Conservation (phyloP, 2,888 invertebrate species). For the Dermolepida albohirtum region DNA sequence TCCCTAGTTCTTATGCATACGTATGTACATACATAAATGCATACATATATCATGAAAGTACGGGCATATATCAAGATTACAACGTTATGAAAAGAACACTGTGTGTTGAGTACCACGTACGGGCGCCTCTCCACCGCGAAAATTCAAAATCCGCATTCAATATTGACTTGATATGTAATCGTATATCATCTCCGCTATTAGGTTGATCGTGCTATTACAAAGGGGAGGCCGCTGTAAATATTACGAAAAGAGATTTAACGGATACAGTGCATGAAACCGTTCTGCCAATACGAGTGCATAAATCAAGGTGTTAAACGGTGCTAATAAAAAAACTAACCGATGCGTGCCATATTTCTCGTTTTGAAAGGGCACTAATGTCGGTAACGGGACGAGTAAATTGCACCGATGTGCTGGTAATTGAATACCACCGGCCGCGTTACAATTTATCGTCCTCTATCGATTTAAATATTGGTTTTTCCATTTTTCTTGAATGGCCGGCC, state of each 20-base stretch:
- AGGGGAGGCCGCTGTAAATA: neutral
- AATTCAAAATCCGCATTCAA: slow-evolving; percentile 52
- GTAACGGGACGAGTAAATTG: slow-evolving; percentile 42
- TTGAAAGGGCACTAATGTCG: slow-evolving; percentile 45
- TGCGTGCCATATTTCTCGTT: slow-evolving; percentile 54
- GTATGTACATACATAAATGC: no score
- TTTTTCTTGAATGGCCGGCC: no score
- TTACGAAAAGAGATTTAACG: slow-evolving; percentile 6
- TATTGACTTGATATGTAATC: slow-evolving; percentile 54
- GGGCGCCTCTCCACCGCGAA: no score
- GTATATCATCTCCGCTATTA: slow-evolving; percentile 53
- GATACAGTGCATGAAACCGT: slow-evolving; percentile 51
- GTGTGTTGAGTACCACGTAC: no score
- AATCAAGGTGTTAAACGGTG: slow-evolving; percentile 61
- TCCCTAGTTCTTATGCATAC: no score
- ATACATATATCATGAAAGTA: no score
- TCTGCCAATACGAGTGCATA: slow-evolving; percentile 46
- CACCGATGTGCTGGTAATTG: slow-evolving; percentile 42
- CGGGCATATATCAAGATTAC: slow-evolving; percentile 14
- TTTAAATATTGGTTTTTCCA: slow-evolving; percentile 25
- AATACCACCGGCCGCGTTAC: slow-evolving; percentile 26
- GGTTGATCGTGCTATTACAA: no score
- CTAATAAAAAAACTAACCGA: slow-evolving; percentile 59
- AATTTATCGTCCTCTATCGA: slow-evolving; percentile 40
- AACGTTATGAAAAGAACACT: neutral